Percentiles rank a stretch among this genome's conserved stretches.
phyloP scores from a whole-genome alignment of 92 coral and sea anemone genomes.

The Palythoa grandiflora region DNA sequence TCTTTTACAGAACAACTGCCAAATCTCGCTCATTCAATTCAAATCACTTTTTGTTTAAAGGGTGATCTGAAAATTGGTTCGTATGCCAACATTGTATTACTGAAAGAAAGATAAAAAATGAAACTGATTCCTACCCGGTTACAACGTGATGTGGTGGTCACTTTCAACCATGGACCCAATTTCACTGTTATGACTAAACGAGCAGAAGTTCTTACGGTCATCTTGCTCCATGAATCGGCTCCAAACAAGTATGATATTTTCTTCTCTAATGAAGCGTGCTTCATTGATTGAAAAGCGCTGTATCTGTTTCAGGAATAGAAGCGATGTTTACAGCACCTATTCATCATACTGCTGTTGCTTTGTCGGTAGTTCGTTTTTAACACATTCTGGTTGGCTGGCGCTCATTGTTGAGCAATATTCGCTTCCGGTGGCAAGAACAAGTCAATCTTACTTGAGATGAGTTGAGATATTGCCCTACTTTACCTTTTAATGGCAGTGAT shows the following conservation, averaged over 20 bases:
- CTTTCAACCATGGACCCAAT: constrained; percentile 27
- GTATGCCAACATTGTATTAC: not conserved
- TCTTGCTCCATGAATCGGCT: not conserved
- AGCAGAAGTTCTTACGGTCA: constrained; percentile 36
- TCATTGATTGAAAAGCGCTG: constrained; percentile 10
- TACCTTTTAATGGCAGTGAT: not conserved
- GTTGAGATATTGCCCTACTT: constrained; percentile 23
- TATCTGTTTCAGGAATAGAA: not conserved
- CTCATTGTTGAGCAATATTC: constrained; percentile 21
- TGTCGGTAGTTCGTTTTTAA: constrained; percentile 20
- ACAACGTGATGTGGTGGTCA: constrained; percentile 30
- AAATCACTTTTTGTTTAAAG: not conserved
- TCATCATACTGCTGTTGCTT: constrained; percentile 37
- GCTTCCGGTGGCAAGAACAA: constrained; percentile 26
- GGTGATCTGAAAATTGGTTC: not conserved
- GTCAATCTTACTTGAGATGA: not conserved
- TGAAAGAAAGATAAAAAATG: constrained; percentile 1
- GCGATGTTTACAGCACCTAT: constrained; percentile 25
- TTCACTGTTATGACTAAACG: constrained; percentile 42
- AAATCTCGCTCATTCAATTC: not conserved
- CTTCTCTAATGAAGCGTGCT: constrained; percentile 1
- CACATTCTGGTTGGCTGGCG: constrained; percentile 40
- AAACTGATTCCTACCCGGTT: constrained; percentile 18
- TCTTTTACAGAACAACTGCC: not conserved
- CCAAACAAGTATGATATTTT: not conserved